Conservation (phyloP, 2,113 vertebrate species). For the Chiloscyllium plagiosum region DNA sequence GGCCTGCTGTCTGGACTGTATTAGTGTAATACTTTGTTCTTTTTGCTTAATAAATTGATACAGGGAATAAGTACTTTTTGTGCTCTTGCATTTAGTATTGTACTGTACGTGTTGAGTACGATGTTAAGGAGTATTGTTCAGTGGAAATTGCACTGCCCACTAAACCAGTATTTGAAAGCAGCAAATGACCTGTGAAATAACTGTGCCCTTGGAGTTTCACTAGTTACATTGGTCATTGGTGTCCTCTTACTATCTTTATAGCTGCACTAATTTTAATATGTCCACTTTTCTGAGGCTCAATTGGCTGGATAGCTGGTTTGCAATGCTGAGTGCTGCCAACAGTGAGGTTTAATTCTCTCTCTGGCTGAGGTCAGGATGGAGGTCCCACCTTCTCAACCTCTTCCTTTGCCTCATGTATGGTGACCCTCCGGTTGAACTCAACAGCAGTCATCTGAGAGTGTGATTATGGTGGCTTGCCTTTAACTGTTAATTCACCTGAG, state of each 20-base stretch:
- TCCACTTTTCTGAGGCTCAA: too few species aligned
- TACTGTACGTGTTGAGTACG: neutral
- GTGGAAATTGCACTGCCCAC: neutral
- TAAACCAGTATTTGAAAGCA: neutral
- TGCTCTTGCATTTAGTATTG: neutral
- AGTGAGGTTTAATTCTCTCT: too few species aligned
- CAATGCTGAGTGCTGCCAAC: too few species aligned
- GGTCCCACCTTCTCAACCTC: too few species aligned
- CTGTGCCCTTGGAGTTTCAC: neutral
- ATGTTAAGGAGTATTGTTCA: neutral
- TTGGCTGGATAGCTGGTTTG: too few species aligned
- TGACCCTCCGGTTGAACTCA: too few species aligned
- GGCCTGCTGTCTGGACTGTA: neutral
- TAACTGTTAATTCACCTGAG: neutral
- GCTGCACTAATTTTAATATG: neutral
- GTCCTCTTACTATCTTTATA: neutral
- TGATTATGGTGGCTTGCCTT: too few species aligned
- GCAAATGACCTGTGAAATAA: neutral
- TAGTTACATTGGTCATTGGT: neutral
- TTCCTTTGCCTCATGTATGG: too few species aligned
- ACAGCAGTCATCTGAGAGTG: too few species aligned
- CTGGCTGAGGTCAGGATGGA: too few species aligned
- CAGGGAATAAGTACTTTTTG: neutral
- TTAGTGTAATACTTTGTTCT: constrained; percentile 6
- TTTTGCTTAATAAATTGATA: neutral